These are phyloP conservation scores for Drosophila mulleri DNA, from an alignment of 2,888 invertebrate genomes.

Conservation along the genomic window DNA sequence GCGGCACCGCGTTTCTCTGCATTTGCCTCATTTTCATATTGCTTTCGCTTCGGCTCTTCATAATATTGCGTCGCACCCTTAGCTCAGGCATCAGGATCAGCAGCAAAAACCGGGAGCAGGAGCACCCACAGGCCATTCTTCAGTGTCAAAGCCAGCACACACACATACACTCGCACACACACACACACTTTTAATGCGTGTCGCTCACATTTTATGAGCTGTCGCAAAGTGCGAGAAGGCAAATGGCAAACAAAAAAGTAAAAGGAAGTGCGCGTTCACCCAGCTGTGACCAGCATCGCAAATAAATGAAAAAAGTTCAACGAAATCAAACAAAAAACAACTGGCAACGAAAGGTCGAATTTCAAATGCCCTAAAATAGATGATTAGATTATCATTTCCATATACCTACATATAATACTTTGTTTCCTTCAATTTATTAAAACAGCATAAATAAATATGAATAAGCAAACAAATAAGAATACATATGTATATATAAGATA, in stretches of 20 bases:
- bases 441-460: too few species aligned
- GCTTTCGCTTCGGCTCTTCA: slow-evolving; percentile 69
- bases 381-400: too few species aligned
- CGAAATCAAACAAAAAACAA: slow-evolving; percentile 54
- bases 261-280: slow-evolving; percentile 71
- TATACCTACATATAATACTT: too few species aligned
- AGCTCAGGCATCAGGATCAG: slow-evolving; percentile 12
- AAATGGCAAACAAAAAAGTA: slow-evolving; percentile 57
- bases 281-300: slow-evolving; percentile 77
- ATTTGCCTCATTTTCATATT: slow-evolving; percentile 73
- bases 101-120: slow-evolving; percentile 17
- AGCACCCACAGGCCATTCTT: slow-evolving; percentile 71
- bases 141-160: slow-evolving; percentile 71
- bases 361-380: neutral
- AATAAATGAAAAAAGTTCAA: slow-evolving; percentile 74
- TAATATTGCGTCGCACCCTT: slow-evolving; percentile 59
- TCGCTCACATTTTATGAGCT: slow-evolving; percentile 80
- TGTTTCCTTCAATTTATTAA: too few species aligned
- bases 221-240: slow-evolving; percentile 74
- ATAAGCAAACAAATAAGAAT: too few species aligned
- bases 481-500: too few species aligned
- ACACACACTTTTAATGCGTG: slow-evolving; percentile 74
- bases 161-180: slow-evolving; percentile 23
- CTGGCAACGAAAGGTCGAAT: neutral
- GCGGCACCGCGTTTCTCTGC: slow-evolving; percentile 37